phyloP scores from a whole-genome alignment of 2,113 vertebrate genomes.

The Ptychochromis oligacanthus region DNA sequence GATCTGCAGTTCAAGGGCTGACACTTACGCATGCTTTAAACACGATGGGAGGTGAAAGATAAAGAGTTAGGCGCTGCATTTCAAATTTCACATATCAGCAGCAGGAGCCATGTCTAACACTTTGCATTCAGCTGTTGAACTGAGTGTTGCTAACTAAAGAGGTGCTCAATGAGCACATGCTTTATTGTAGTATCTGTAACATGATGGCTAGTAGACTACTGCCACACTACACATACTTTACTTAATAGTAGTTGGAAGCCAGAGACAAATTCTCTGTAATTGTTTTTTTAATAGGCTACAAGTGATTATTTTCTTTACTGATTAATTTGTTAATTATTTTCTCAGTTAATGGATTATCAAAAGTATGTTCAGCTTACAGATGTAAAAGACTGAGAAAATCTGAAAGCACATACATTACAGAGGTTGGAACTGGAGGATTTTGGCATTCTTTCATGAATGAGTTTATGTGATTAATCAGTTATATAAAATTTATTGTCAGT shows the following conservation, averaged over 20 bases:
- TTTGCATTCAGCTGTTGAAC: conserved; percentile 30
- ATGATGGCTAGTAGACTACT: conserved; percentile 17
- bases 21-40: conserved; percentile 42
- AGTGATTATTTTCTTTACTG: neutral
- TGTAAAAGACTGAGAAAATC: neutral
- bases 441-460: neutral
- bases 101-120: conserved; percentile 22
- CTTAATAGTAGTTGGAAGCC: conserved; percentile 6
- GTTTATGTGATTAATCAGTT: neutral
- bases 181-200: conserved; percentile 31
- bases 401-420: neutral
- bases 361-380: neutral
- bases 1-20: conserved; percentile 29
- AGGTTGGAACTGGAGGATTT: neutral
- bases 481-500: neutral
- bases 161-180: conserved; percentile 15
- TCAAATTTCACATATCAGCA: conserved; percentile 36
- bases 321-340: neutral
- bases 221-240: conserved; percentile 1
- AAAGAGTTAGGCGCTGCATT: conserved; percentile 26
- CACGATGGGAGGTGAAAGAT: conserved; percentile 43
- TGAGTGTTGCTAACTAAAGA: conserved; percentile 31
- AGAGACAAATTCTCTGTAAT: neutral
- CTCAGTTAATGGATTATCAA: neutral
- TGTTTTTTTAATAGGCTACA: neutral